These are phyloP conservation scores for Aphidius gifuensis DNA, from an alignment of 1,140 invertebrate species.

Conservation along the genomic window DNA sequence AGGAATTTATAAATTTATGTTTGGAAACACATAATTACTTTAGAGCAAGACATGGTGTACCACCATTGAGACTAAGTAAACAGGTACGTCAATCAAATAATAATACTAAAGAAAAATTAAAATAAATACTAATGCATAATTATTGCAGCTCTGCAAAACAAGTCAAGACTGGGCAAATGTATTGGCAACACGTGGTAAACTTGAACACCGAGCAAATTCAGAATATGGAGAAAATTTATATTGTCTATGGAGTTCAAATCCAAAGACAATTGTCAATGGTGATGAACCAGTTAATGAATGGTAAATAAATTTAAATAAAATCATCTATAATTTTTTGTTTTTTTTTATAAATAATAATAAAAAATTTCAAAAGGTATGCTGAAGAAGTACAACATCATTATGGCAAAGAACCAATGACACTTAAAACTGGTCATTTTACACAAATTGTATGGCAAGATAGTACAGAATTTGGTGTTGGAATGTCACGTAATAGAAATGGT, in stretches of 20 bases:
- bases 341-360: background rate
- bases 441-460: conserved; percentile 80
- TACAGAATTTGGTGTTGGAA: conserved; percentile 73
- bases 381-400: conserved; percentile 56
- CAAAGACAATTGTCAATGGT: conserved; percentile 65
- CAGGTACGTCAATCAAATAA: conserved; percentile 55
- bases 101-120: conserved; percentile 9
- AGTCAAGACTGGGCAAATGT: conserved; percentile 81
- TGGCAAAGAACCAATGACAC: conserved; percentile 63
- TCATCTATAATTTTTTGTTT: background rate
- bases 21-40: conserved; percentile 75
- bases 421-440: conserved; percentile 68
- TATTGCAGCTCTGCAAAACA: conserved; percentile 61
- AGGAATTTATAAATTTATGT: conserved; percentile 58
- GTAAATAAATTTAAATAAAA: conserved; percentile 43
- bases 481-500: conserved; percentile 67
- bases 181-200: conserved; percentile 63
- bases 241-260: conserved; percentile 70
- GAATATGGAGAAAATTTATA: conserved; percentile 83
- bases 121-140: background rate
- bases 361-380: conserved; percentile 38
- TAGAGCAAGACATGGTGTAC: conserved; percentile 67
- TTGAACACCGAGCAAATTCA: conserved; percentile 73
- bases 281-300: conserved; percentile 73
- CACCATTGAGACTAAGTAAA: conserved; percentile 66